Evolutionary conservation across 2,888 invertebrate genomes (phyloP), one percentile per base, ranked within the genome.

Genomic region (Calameuta filiformis): DNA sequence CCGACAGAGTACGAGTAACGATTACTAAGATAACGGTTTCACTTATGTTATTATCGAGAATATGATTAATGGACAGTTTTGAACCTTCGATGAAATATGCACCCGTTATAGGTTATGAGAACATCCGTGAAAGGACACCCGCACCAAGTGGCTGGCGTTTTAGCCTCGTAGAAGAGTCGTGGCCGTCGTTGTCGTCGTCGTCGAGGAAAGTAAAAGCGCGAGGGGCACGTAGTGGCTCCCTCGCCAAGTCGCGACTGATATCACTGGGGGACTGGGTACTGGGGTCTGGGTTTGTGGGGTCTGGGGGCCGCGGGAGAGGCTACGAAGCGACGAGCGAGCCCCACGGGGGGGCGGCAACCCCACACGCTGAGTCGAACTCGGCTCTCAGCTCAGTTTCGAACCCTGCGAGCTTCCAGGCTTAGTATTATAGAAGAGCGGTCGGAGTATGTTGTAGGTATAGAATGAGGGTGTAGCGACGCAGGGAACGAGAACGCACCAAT

Each of bases 231-330:
- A 82, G 82, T 85, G 85, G 87, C 90, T 89, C 90, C 90, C 90
- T 90, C 88, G 89, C 85, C 87, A 86, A 88, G 87, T 86, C 86
- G 87, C 89, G 90, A 90, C 89, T 89, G 90, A 89, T 90, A 89
- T 90, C 89, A 90, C 87, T 88, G 87, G 90, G 88, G 90, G 87
- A 87, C 86, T 79, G 35, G 75, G 34, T 73, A 34, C 35, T 30
- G 74, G 35, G 33, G 31, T 34, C 73, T 73, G 34, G 73, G n/a
- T 35, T 35, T 33, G 34, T n/a, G 85, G 85, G 85, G 87, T 88
- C 88, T 89, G 86, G 87, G 84, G 85, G 86, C 85, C 88, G 68
- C 82, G 84, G 83, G 83, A 83, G 85, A 84, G 84, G 68, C 68
- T 74, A 40, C n/a, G 82, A 82, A 80, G 85, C 81, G 82, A 82